phyloP scores from a whole-genome alignment of 2,888 invertebrate genomes.

The Drosophila longiperda region DNA sequence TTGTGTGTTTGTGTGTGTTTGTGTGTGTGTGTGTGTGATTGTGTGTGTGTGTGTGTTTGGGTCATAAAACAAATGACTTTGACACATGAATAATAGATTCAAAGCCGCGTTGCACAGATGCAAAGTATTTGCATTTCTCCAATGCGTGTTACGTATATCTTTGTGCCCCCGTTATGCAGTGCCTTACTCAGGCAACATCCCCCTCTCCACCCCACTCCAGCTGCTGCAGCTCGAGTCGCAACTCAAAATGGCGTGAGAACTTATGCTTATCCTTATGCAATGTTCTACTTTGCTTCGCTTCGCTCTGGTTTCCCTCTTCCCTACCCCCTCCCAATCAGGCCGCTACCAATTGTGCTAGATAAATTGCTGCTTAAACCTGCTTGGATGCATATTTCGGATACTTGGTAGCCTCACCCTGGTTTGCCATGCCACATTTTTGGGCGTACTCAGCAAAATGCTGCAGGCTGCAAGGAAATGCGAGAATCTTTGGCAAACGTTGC shows the following conservation, averaged over 20 bases:
- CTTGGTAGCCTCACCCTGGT: slow-evolving; percentile 35
- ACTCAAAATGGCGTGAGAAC: slow-evolving; percentile 69
- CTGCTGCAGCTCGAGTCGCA: slow-evolving; percentile 24
- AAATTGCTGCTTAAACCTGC: slow-evolving; percentile 78
- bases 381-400: slow-evolving; percentile 61
- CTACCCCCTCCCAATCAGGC: no score
- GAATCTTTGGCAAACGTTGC: slow-evolving; percentile 57
- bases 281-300: not conserved
- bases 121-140: slow-evolving; percentile 36
- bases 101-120: slow-evolving; percentile 60
- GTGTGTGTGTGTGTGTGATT: slow-evolving; percentile 39
- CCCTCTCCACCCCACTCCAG: not conserved
- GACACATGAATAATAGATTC: slow-evolving; percentile 73
- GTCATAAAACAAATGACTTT: slow-evolving; percentile 68
- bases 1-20: slow-evolving; percentile 35
- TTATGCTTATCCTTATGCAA: slow-evolving; percentile 76
- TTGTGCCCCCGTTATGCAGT: slow-evolving; percentile 37
- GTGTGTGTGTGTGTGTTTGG: slow-evolving; percentile 35
- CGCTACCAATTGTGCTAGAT: slow-evolving; percentile 60
- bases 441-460: slow-evolving; percentile 38
- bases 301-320: not conserved
- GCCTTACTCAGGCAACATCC: not conserved
- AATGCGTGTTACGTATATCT: slow-evolving; percentile 22
- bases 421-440: slow-evolving; percentile 58
- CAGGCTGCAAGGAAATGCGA: slow-evolving; percentile 1